Base-by-base conservation (phyloP, 2,888 invertebrate genomes). In the Bugula neritina region DNA sequence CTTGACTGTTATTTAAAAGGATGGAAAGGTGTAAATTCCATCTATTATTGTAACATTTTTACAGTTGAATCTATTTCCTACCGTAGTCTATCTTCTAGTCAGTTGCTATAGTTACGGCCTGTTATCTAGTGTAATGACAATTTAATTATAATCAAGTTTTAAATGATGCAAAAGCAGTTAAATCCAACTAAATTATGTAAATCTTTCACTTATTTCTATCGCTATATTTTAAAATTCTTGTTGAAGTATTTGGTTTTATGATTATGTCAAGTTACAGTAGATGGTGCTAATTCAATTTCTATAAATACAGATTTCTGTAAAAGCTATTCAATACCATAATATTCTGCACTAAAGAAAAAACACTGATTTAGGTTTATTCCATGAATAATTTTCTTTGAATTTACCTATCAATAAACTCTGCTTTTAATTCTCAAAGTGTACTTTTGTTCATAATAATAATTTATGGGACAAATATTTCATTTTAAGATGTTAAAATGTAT, bases 171-270 rank as follows among this genome's bases (percentile, higher is more conserved):
- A 17, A 17, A 43, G 17, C 10, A 43, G 5, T 43, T 43, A 43
- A 43, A 43, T 43, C 10, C 17, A 43, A 43, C 5, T 43, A 43
- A 63, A 63, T 63, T 63, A 63, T 63, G 63, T 34, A 63, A 63
- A 63, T 63, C 63, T 63, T 10, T 10, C 31, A 13, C 10, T 3
- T 3, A 31, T 63, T 63, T 63, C 63, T 63, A 63, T 63, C 31
- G 63, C n/a, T 43, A 17, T 43, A 43, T 5, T 43, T 43, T 5
- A 43, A 17, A 10, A 43, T 43, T 43, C 43, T 10, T 43, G 43
- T 17, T 43, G 17, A 43, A 43, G 17, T 10, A 10, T 43, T 43
- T 17, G 17, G 17, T 43, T 43, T 43, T 43, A 43, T 43, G 43
- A 17, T 43, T 43, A 43, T 43, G 43, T 5, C 43, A 5, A 43